Base-by-base conservation (phyloP, 64 coral and sea anemone genomes). In the Actinia equina region DNA sequence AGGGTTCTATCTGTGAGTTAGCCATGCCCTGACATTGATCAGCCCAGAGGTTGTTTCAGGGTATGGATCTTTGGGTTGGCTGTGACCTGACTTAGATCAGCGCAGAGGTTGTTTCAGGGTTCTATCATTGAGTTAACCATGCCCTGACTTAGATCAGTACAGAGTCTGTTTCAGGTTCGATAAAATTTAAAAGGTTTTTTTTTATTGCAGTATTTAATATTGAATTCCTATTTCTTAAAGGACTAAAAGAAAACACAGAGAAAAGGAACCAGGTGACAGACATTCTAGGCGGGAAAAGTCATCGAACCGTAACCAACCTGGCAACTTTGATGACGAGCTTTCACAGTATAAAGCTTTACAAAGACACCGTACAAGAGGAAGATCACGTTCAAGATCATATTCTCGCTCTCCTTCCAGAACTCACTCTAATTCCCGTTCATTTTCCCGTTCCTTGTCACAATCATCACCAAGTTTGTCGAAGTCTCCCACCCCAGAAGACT, bases 401-500 rank as follows among this genome's bases (percentile, higher is more conserved):
- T 71, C 88, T 13, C 80, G 60, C 42, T 90, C 89, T 82, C 84
- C 43, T 17, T 86, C 85, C 17, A 60, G 77, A n/a, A 87, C 89
- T 43, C 76, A 55, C 17, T 91, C 89, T 15, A 61, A 23, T n/a
- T 82, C 89, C 27, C 89, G 70, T 17, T 91, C 89, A 44, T 18
- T 22, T 22, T 91, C 89, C 54, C 52, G 89, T 52, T 88, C 86
- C 16, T 27, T 54, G 27, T 91, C 89, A 82, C 84, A 86, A 58
- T 92, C 90, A 15, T 91, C 89, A 23, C 82, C 8, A 17, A 92
- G 85, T 79, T 63, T 74, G 20, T 86, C 90, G 5, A 82, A 83
- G n/a, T 87, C 90, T 41, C 90, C 90, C 14, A 92, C 90, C 44
- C 90, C 90, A 20, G 90, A 92, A 26, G 90, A 86, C 11, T 92